These are phyloP conservation scores for Blennius ocellaris DNA, from an alignment of 2,113 vertebrate genomes.

Conservation along the genomic window DNA sequence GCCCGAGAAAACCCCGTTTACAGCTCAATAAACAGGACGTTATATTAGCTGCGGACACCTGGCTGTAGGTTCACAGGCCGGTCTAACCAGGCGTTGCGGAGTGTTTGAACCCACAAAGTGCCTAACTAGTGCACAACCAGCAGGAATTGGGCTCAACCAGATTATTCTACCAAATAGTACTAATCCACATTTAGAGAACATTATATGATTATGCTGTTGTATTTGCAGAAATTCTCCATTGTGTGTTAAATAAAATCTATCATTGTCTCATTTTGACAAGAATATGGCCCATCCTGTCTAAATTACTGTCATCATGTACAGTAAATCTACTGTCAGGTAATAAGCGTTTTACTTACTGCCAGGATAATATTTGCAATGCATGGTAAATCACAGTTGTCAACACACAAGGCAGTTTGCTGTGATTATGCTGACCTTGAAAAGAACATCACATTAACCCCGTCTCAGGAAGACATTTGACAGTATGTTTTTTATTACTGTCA, in stretches of 20 bases:
- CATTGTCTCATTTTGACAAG: too few relatives aligned
- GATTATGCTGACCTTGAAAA: slow-evolving; percentile 21
- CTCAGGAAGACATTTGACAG: background rate
- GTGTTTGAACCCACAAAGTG: slow-evolving; percentile 7
- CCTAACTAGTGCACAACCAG: slow-evolving; percentile 3
- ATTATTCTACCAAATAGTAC: background rate
- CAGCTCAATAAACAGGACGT: slow-evolving; percentile 67
- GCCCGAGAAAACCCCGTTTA: slow-evolving; percentile 63
- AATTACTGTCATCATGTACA: slow-evolving; percentile 20
- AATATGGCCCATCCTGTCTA: background rate
- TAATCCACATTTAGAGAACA: too few relatives aligned
- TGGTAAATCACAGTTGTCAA: slow-evolving; percentile 32
- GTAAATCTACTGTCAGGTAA: slow-evolving; percentile 16
- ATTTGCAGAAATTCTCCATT: too few relatives aligned
- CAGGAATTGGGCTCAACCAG: slow-evolving; percentile 29
- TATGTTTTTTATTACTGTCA: slow-evolving; percentile 14
- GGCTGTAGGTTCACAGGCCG: slow-evolving; percentile 49
- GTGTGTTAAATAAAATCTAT: too few relatives aligned
- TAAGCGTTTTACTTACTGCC: slow-evolving; percentile 7
- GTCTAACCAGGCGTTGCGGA: slow-evolving; percentile 57
- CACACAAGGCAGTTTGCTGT: slow-evolving; percentile 13
- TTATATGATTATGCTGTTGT: too few relatives aligned
- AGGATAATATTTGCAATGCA: slow-evolving; percentile 28
- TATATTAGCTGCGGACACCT: slow-evolving; percentile 63
- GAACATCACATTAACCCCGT: slow-evolving; percentile 11